Base-by-base conservation (phyloP, 2,797 vertebrate genomes). In the Allobates femoralis region DNA sequence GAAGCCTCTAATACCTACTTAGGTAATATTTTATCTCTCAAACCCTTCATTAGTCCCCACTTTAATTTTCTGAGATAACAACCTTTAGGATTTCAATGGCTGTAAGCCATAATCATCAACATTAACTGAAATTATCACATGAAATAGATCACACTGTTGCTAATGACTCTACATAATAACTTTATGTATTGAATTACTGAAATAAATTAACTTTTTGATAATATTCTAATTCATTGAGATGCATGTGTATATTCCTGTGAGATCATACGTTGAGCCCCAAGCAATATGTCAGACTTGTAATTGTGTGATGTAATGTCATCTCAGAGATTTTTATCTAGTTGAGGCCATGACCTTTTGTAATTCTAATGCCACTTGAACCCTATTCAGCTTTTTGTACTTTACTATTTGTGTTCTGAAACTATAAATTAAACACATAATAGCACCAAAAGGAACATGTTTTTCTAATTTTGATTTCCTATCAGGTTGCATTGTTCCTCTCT, bases 251-350 rank as follows among this genome's bases (percentile, higher is more conserved):
- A 79, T 60, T 62, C 56, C 56, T 62, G 19, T 41, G 77, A 60
- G 32, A 79, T 56, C 7, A 11, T 79, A 19, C 60, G 76, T n/a
- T 79, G 50, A 79, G 76, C 76, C 32, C 32, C 21, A 3, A 79
- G 56, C 55, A 79, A 79, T 62, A 79, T 14, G 23, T 79, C 34
- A 79, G 56, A 79, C 34, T 56, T 41, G 56, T 79, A 62, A 79
- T 6, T 62, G 37, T 79, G 56, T 62, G 34, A 62, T 79, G 56
- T 79, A 79, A 46, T 79, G 77, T 62, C 60, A 79, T 34, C 56
- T 79, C 30, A 37, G 12, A 46, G 34, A 15, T 79, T 16, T 79
- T 60, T 79, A 14, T n/a, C 34, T 4, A 62, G 32, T 41, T 41
- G 15, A 41, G 21, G n/a, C 21, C 23, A 62, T 62, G 34, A 62